phyloP scores from a whole-genome alignment of 2,113 vertebrate species.

The Otus sunia region DNA sequence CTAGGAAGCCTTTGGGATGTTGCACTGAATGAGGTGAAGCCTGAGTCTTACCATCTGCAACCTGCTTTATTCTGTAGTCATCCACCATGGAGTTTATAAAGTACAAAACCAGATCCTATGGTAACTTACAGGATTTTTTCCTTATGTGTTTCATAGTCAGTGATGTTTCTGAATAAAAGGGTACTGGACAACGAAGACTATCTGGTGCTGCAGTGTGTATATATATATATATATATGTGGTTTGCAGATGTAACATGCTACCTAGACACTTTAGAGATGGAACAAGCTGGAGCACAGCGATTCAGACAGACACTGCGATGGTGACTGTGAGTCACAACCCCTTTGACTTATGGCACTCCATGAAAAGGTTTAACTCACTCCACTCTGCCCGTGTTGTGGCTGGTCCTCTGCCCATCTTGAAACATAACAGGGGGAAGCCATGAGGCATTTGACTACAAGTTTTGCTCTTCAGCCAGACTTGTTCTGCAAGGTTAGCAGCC shows the following conservation, averaged over 20 bases:
- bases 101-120: not conserved
- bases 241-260: not conserved
- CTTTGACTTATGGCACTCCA: not conserved
- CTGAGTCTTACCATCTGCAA: not conserved
- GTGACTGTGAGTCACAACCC: not conserved
- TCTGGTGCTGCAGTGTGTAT: not conserved
- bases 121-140: not conserved
- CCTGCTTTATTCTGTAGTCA: not conserved
- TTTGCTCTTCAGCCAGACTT: not conserved
- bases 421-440: rapidly evolving
- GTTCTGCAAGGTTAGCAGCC: not conserved
- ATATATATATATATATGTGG: rapidly evolving
- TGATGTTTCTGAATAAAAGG: not conserved
- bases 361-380: not conserved
- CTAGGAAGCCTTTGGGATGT: not conserved
- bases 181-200: not conserved
- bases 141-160: not conserved
- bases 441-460: not conserved
- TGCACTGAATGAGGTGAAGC: not conserved
- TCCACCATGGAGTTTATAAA: not conserved
- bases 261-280: not conserved
- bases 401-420: not conserved
- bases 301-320: not conserved
- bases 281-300: not conserved
- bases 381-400: not conserved